Conservation (phyloP, 30 jellyfish, hydroid and myxozoan genomes). For the Aurelia aurita region DNA sequence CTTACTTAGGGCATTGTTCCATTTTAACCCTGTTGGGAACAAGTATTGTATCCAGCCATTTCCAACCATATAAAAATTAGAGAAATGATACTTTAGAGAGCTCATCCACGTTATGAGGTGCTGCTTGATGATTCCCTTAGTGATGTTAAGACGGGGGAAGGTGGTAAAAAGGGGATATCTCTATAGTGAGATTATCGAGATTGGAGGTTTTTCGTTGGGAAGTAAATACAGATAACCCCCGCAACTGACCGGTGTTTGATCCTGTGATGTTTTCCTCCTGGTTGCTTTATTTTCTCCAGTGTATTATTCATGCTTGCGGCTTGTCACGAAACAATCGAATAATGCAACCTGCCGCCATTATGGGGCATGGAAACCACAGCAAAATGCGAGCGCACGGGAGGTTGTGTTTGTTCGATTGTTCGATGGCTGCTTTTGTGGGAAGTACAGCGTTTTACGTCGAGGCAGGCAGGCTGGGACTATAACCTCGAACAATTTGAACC, state of each 20-base stretch:
- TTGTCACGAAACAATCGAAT: slow-evolving; percentile 67
- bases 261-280: slow-evolving; percentile 24
- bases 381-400: slow-evolving; percentile 70
- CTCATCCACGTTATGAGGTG: too few relatives aligned
- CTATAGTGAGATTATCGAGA: too few relatives aligned
- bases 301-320: slow-evolving; percentile 62
- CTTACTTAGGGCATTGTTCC: too few relatives aligned
- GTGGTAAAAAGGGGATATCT: too few relatives aligned
- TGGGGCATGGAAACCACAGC: slow-evolving; percentile 83
- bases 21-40: too few relatives aligned
- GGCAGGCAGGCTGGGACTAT: slow-evolving; percentile 8
- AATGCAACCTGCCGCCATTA: slow-evolving; percentile 81
- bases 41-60: too few relatives aligned
- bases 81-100: too few relatives aligned
- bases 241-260: slow-evolving; percentile 2
- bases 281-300: slow-evolving; percentile 38
- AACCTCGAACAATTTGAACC: background rate
- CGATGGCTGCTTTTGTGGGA: slow-evolving; percentile 48
- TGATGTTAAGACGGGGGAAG: too few relatives aligned
- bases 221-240: slow-evolving; percentile 15
- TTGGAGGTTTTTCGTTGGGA: too few relatives aligned
- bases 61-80: too few relatives aligned
- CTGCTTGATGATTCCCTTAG: too few relatives aligned
- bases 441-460: slow-evolving; percentile 14
- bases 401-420: slow-evolving; percentile 71